phyloP scores from a whole-genome alignment of 2,888 invertebrate genomes.

The Apotomis turbidana region DNA sequence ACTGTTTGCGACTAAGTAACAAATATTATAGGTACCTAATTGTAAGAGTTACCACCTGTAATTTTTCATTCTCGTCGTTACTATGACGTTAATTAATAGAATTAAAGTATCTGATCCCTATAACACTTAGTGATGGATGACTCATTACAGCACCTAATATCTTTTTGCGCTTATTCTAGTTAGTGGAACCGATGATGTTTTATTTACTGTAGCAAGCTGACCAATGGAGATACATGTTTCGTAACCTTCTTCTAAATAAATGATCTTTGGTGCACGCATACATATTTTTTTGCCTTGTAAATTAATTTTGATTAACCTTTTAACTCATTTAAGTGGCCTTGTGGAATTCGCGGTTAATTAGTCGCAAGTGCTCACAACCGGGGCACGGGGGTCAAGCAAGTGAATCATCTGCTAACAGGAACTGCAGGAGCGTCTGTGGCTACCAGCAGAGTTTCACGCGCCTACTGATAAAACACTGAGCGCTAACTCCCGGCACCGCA shows the following conservation, averaged over 20 bases:
- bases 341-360: conserved; percentile 40
- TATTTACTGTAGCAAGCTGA: too few relatives aligned
- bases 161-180: too few relatives aligned
- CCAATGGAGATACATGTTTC: too few relatives aligned
- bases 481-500: neutral
- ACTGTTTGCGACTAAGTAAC: neutral
- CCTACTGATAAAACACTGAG: conserved; percentile 3
- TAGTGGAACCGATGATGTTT: neutral
- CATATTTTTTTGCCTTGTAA: conserved; percentile 1
- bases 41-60: neutral
- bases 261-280: neutral
- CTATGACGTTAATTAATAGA: neutral
- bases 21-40: neutral
- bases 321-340: conserved; percentile 38
- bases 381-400: conserved; percentile 34
- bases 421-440: conserved; percentile 11
- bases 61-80: neutral
- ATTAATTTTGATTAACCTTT: conserved; percentile 41
- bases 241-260: neutral
- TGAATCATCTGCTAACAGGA: conserved; percentile 35
- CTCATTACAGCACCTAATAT: too few relatives aligned
- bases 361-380: conserved; percentile 31
- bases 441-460: neutral
- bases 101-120: neutral
- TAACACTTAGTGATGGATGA: neutral